Evolutionary conservation across 2,888 invertebrate genomes (phyloP), one percentile per base, ranked within the genome.

Genomic region (Euproctis similis): DNA sequence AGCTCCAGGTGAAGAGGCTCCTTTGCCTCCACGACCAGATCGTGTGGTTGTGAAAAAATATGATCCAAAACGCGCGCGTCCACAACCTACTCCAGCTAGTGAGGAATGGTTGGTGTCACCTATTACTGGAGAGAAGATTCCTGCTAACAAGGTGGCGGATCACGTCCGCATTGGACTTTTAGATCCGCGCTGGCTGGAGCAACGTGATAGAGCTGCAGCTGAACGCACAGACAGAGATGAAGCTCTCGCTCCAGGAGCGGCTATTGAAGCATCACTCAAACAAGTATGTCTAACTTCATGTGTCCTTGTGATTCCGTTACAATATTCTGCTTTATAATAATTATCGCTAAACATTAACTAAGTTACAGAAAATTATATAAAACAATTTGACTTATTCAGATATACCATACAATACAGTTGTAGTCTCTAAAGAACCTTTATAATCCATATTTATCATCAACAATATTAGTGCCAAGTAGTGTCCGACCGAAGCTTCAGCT

Each of bases 131-230:
- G 98, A 99, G 72, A 92, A 94, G 68, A 97, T 99, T 55, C 97
- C 97, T 0, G 97, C 97, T 0, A 95, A 94, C 60, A 97, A 99
- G 37, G 61, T 99, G 34, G 96, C 96, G 34, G 97, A 99, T 57
- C 99, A 99, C 77, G 96, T 99, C 90, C 92, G 97, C 47, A 97
- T 97, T 71, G 97, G 97, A 9, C 80, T 98, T 48, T 76, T 98
- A 49, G 98, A 98, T 88, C 97, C 97, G 8, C 91, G 97, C 54
- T 98, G 98, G 97, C 92, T 98, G 37, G 98, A 99, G 72, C 97
- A 98, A 68, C 87, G 97, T 8, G 98, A 98, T 69, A 92, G 97
- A 44, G 93, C 95, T 46, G 90, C 95, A n/a, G 90, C 94, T 23
- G 98, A 98, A 57, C 95, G 96, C 68, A 89, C 94, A 47, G 96